Conservation (phyloP, 2,888 invertebrate genomes). For the Mesopsocus fuscifrons region DNA sequence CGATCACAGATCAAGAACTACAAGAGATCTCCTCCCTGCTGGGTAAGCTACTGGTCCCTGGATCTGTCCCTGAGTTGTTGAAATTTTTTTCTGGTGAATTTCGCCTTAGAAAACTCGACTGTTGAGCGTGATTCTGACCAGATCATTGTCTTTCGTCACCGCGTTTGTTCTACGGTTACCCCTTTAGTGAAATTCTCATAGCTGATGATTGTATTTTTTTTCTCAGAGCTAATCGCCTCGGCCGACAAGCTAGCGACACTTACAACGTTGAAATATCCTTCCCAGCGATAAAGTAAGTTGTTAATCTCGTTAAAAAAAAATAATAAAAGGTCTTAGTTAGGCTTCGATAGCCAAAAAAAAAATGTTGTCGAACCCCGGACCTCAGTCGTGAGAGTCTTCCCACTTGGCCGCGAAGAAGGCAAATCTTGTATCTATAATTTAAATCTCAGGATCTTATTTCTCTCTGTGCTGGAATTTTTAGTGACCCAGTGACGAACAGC, state of each 20-base stretch:
- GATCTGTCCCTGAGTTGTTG: slow-evolving; percentile 8
- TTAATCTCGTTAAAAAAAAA: not conserved
- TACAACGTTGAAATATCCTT: slow-evolving; percentile 83
- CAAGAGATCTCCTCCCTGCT: slow-evolving; percentile 19
- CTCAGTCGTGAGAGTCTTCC: no score
- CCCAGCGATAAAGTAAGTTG: slow-evolving; percentile 84
- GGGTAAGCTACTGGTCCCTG: slow-evolving; percentile 11
- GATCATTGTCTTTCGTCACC: slow-evolving; percentile 9
- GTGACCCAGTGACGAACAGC: slow-evolving; percentile 75
- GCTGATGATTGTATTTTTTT: not conserved
- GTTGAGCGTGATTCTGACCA: no score
- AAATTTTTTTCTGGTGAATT: no score
- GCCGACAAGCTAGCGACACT: slow-evolving; percentile 66
- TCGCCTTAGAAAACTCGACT: no score
- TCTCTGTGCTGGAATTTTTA: no score
- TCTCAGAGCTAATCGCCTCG: slow-evolving; percentile 16
- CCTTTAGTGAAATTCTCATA: no score
- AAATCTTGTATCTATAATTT: no score
- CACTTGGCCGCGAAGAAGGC: no score
- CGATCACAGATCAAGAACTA: slow-evolving; percentile 43
- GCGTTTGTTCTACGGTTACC: no score
- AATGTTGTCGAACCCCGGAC: no score
- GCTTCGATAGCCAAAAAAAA: slow-evolving; percentile 10
- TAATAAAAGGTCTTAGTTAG: not conserved
- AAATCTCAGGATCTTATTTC: no score